These are phyloP conservation scores for Rhagoletis pomonella DNA, from an alignment of 1,140 invertebrate species.

Conservation along the genomic window DNA sequence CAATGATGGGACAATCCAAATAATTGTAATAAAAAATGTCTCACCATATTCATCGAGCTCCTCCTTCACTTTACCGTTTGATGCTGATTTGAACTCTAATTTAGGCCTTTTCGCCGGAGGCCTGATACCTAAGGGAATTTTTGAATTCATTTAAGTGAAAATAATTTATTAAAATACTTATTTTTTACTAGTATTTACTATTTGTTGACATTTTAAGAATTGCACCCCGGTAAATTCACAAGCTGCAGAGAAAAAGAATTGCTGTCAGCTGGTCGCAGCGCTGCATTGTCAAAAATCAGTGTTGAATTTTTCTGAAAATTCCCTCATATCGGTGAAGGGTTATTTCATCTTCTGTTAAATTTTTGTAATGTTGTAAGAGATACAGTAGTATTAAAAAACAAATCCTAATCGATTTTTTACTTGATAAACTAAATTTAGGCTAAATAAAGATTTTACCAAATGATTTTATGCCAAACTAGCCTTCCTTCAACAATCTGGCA, in stretches of 20 bases:
- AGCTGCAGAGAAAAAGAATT: neutral
- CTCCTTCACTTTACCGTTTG: constrained; percentile 5
- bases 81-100: neutral
- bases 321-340: too few relatives aligned
- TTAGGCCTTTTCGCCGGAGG: constrained; percentile 48
- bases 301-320: neutral
- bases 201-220: constrained; percentile 42
- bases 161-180: neutral
- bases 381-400: too few relatives aligned
- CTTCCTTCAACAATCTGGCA: too few relatives aligned
- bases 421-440: too few relatives aligned
- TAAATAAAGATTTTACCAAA: too few relatives aligned
- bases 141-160: neutral
- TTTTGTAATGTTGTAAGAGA: too few relatives aligned
- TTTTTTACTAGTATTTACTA: constrained; percentile 27
- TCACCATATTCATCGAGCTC: constrained; percentile 27
- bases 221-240: too few relatives aligned
- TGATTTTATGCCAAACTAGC: too few relatives aligned
- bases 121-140: neutral
- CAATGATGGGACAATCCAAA: neutral
- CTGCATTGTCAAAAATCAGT: neutral
- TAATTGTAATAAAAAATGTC: neutral
- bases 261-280: neutral
- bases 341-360: too few relatives aligned
- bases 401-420: too few relatives aligned